phyloP scores from a whole-genome alignment of 2,888 invertebrate genomes.

The Melinaea marsaeus region DNA sequence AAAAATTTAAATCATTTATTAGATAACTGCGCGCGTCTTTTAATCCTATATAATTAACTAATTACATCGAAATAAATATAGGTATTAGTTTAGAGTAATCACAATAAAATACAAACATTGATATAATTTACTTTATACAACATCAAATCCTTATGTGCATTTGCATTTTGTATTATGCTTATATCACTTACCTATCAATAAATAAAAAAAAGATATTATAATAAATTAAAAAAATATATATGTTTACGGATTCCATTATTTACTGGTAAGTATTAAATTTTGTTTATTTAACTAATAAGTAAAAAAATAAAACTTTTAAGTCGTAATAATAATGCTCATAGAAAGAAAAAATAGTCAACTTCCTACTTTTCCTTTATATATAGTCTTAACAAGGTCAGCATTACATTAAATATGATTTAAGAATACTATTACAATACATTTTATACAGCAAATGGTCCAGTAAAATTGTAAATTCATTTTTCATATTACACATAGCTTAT shows the following conservation, averaged over 20 bases:
- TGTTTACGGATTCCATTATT: too few relatives aligned
- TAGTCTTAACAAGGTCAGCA: too few relatives aligned
- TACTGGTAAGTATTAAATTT: too few relatives aligned
- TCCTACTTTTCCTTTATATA: too few relatives aligned
- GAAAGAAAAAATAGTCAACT: too few relatives aligned
- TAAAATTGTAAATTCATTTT: constrained; percentile 30
- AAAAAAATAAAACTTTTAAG: too few relatives aligned
- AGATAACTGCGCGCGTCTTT: constrained; percentile 1
- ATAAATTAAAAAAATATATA: too few relatives aligned
- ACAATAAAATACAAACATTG: neutral
- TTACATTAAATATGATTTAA: too few relatives aligned
- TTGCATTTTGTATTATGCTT: constrained; percentile 29
- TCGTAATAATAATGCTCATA: too few relatives aligned
- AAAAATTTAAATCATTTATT: neutral
- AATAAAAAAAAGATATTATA: too few relatives aligned
- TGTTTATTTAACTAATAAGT: too few relatives aligned
- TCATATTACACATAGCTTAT: constrained; percentile 26
- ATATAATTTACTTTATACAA: constrained; percentile 36
- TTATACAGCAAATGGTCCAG: constrained; percentile 33
- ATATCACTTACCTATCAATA: constrained; percentile 10
- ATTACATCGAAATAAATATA: neutral
- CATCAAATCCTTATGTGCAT: constrained; percentile 60
- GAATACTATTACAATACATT: constrained; percentile 2
- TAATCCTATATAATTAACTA: neutral
- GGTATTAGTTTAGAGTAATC: neutral